phyloP scores from a whole-genome alignment of 2,888 invertebrate genomes.

The Limnephilus auricula region DNA sequence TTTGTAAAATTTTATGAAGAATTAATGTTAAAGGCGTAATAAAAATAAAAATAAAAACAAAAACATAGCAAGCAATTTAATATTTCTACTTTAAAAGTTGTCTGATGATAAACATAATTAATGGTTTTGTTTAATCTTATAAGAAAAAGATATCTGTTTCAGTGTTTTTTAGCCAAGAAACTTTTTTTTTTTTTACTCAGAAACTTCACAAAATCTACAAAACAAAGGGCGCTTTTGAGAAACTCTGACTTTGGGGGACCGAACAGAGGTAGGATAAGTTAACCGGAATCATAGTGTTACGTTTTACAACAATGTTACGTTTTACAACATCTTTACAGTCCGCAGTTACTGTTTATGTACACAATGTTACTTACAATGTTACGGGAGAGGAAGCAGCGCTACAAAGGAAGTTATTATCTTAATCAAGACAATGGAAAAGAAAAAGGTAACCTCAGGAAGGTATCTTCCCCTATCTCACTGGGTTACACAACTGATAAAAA shows the following conservation, averaged over 20 bases:
- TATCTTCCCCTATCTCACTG: not conserved
- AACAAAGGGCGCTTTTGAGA: not conserved
- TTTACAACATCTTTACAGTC: constrained; percentile 29
- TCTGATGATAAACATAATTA: no score
- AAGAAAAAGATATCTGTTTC: no score
- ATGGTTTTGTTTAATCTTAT: no score
- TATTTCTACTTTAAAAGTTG: no score
- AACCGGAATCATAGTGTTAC: not conserved
- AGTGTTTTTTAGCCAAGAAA: no score
- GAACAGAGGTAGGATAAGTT: not conserved
- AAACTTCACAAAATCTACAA: not conserved
- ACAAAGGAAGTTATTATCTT: constrained; percentile 38
- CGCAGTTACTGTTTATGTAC: constrained; percentile 40
- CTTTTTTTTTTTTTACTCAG: no score
- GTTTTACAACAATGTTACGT: not conserved
- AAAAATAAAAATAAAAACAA: no score
- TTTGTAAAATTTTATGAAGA: no score
- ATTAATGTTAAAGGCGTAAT: no score
- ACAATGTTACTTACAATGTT: not conserved
- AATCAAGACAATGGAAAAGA: constrained; percentile 25
- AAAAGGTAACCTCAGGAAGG: constrained; percentile 5
- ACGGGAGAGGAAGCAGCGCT: not conserved
- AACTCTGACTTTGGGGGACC: not conserved
- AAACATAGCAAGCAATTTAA: no score
- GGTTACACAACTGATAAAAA: not conserved